Conservation (phyloP, 2,797 vertebrate species). For the Ptychobarbus kaznakovi region DNA sequence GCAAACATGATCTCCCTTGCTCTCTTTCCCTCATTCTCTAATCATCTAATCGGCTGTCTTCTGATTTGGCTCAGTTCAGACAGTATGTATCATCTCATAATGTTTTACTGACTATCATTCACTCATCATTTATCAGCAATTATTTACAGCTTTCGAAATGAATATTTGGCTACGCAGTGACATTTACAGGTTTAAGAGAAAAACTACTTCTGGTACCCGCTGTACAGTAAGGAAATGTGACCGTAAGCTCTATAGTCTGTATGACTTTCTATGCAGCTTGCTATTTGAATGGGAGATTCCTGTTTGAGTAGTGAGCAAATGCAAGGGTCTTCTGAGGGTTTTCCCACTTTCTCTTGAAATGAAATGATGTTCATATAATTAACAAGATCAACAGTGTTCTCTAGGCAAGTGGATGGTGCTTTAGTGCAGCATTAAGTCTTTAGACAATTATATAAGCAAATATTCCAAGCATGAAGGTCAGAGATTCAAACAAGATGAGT, state of each 20-base stretch:
- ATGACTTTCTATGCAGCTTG: neutral
- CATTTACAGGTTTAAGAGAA: neutral
- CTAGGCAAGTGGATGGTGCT: neutral
- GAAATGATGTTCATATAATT: neutral
- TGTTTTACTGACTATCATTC: neutral
- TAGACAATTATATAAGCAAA: neutral
- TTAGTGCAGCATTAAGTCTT: slow-evolving; percentile 4
- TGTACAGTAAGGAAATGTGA: neutral
- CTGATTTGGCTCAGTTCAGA: neutral
- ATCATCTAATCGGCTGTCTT: slow-evolving; percentile 6
- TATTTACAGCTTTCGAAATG: neutral
- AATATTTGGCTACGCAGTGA: neutral
- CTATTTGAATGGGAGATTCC: slow-evolving; percentile 6
- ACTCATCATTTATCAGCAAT: slow-evolving; percentile 4
- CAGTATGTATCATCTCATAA: neutral
- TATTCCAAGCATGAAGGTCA: slow-evolving; percentile 2
- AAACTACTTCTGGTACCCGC: neutral
- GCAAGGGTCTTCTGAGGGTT: neutral
- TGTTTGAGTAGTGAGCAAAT: neutral
- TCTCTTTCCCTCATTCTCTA: neutral
- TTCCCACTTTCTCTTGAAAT: slow-evolving; percentile 15
- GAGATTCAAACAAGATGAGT: neutral
- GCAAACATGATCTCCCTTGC: slow-evolving; percentile 25
- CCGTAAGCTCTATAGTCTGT: neutral
- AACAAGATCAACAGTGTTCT: neutral